A percentile compares a stretch with the other conserved stretches of the same genome.
Evolutionary conservation across 2,797 vertebrate genomes (phyloP).

Genomic region (Myotis findleyi): DNA sequence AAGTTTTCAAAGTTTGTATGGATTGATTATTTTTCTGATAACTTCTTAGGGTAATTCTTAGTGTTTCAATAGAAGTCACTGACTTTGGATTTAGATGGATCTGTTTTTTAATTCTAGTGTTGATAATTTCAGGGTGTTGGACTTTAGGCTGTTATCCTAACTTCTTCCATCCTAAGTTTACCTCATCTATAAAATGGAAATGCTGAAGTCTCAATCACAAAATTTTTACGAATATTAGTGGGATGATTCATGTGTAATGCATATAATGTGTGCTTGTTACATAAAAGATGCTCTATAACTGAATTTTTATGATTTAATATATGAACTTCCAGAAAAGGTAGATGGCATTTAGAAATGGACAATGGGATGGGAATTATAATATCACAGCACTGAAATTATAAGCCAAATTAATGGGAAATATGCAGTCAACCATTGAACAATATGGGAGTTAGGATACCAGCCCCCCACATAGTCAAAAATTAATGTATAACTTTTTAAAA

Average conservation of each 20-base stretch:
- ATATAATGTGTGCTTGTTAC: not conserved
- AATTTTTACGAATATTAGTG: not conserved
- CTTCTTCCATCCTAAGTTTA: not conserved
- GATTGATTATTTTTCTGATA: not conserved
- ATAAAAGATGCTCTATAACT: not conserved
- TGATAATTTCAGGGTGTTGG: conserved; percentile 4
- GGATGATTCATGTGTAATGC: not conserved
- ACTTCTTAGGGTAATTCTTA: conserved; percentile 18
- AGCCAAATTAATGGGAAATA: not conserved
- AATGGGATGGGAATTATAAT: not conserved
- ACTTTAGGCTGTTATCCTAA: not conserved
- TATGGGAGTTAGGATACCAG: not conserved
- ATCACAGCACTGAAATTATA: not conserved
- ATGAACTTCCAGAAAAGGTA: conserved; percentile 15
- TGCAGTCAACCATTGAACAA: not conserved
- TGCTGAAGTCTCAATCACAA: not conserved
- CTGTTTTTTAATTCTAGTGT: not conserved
- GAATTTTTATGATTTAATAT: conserved; percentile 29
- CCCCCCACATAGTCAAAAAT: not conserved
- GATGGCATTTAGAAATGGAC: not conserved
- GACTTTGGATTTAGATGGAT: not conserved
- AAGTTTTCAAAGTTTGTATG: conserved; percentile 47
- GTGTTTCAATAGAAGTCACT: not conserved
- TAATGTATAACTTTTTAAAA: not conserved
- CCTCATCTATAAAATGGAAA: not conserved